Evolutionary conservation across 92 coral and sea anemone species (phyloP).

Genomic region (Porites lobata): DNA sequence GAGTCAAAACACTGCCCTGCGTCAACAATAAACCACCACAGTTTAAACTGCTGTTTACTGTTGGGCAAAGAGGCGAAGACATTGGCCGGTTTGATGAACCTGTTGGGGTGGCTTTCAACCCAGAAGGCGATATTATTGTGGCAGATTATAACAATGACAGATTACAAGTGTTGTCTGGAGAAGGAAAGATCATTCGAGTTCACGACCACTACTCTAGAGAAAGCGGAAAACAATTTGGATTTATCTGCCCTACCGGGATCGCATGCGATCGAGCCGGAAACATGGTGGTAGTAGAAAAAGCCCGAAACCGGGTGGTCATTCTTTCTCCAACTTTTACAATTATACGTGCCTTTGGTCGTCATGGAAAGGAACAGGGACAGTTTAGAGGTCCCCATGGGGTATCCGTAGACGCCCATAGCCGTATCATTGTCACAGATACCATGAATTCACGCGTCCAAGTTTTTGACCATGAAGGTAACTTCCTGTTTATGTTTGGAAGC

Average conservation of each 20-base stretch:
- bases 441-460: constrained; percentile 75
- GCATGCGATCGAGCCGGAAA: constrained; percentile 67
- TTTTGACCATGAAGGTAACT: constrained; percentile 68
- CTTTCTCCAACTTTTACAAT: constrained; percentile 51
- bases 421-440: constrained; percentile 72
- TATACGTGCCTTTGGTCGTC: constrained; percentile 70
- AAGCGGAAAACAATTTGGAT: constrained; percentile 47
- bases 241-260: constrained; percentile 71
- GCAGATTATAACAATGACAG: constrained; percentile 75
- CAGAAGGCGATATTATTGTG: constrained; percentile 60
- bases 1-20: background rate
- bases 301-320: constrained; percentile 67
- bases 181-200: constrained; percentile 56
- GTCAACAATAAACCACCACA: constrained; percentile 6
- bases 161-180: constrained; percentile 48
- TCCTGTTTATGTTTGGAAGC: constrained; percentile 65
- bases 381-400: constrained; percentile 79
- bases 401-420: constrained; percentile 58
- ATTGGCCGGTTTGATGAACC: constrained; percentile 58
- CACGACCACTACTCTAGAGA: constrained; percentile 52
- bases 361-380: constrained; percentile 67
- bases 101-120: constrained; percentile 61
- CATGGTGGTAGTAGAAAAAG: constrained; percentile 67
- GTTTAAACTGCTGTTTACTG: constrained; percentile 4
- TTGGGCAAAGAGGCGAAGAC: constrained; percentile 26